A percentile compares a stretch with the other conserved stretches of the same genome.
phyloP scores from a whole-genome alignment of 2,888 invertebrate genomes.

The Blomia tropicalis region DNA sequence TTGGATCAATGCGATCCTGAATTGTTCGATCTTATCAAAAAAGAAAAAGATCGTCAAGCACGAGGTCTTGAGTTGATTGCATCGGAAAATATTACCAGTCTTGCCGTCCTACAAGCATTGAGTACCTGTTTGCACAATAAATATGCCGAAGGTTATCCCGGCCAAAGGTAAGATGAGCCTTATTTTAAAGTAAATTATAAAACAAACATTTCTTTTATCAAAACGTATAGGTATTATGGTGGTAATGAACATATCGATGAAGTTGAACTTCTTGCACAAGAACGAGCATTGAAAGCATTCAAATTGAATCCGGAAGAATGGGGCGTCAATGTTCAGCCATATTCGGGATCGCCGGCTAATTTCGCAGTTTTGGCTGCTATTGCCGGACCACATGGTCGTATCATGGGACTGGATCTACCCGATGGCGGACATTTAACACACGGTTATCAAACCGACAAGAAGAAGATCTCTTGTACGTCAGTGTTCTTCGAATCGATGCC shows the following conservation, averaged over 20 bases:
- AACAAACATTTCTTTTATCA: background rate
- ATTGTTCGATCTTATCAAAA: slow-evolving; percentile 57
- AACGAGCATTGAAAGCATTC: slow-evolving; percentile 42
- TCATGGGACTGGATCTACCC: slow-evolving; percentile 46
- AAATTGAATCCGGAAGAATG: slow-evolving; percentile 41
- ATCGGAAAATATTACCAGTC: slow-evolving; percentile 46
- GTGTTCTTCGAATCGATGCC: slow-evolving; percentile 47
- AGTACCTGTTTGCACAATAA: slow-evolving; percentile 44
- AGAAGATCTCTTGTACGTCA: slow-evolving; percentile 45
- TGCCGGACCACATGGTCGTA: slow-evolving; percentile 43
- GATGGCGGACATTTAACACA: slow-evolving; percentile 43
- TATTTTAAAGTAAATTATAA: background rate
- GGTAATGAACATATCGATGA: slow-evolving; percentile 45
- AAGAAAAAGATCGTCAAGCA: slow-evolving; percentile 69
- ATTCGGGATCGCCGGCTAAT: slow-evolving; percentile 46
- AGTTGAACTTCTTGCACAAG: slow-evolving; percentile 43
- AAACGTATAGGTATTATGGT: slow-evolving; percentile 43
- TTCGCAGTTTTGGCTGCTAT: slow-evolving; percentile 46
- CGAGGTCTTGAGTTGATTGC: slow-evolving; percentile 87
- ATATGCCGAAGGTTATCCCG: slow-evolving; percentile 40
- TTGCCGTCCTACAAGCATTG: slow-evolving; percentile 32
- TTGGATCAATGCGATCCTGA: slow-evolving; percentile 60
- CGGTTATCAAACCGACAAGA: slow-evolving; percentile 43
- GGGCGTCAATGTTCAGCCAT: slow-evolving; percentile 45
- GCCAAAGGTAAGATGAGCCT: slow-evolving; percentile 25